Percentiles rank a stretch among this genome's conserved stretches.
phyloP scores from a whole-genome alignment of 2,113 vertebrate species.

The Suncus etruscus region DNA sequence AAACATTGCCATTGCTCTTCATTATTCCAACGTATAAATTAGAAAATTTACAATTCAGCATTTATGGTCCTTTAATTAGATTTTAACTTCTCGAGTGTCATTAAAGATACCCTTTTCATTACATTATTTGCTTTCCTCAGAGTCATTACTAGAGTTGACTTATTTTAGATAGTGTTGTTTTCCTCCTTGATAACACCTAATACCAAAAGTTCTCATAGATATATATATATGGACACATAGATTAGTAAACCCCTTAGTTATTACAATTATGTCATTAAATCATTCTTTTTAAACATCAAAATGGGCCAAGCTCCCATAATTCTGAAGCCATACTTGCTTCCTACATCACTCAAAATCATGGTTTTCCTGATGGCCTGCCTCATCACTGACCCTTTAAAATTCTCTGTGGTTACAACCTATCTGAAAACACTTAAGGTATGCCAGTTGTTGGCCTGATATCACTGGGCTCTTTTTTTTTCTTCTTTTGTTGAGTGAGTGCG shows the following conservation, averaged over 20 bases:
- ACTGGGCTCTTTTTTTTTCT: no score
- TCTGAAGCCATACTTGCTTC: no score
- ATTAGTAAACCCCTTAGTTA: neutral
- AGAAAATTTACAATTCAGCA: neutral
- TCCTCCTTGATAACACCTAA: neutral
- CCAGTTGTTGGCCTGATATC: no score
- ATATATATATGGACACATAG: neutral
- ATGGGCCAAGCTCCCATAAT: neutral
- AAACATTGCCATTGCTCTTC: neutral
- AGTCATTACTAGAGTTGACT: neutral
- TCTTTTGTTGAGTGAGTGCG: no score
- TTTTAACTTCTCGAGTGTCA: neutral
- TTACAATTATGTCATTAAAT: neutral
- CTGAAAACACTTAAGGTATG: no score
- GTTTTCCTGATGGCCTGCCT: no score
- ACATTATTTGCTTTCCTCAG: neutral
- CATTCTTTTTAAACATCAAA: neutral
- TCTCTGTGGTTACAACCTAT: no score
- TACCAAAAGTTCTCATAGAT: neutral
- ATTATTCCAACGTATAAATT: neutral
- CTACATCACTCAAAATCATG: no score
- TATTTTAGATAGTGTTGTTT: neutral
- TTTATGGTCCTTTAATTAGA: neutral
- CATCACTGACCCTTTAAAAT: no score
- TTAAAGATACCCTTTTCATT: neutral